phyloP scores from a whole-genome alignment of 2,113 vertebrate genomes.

The Saccopteryx bilineata region DNA sequence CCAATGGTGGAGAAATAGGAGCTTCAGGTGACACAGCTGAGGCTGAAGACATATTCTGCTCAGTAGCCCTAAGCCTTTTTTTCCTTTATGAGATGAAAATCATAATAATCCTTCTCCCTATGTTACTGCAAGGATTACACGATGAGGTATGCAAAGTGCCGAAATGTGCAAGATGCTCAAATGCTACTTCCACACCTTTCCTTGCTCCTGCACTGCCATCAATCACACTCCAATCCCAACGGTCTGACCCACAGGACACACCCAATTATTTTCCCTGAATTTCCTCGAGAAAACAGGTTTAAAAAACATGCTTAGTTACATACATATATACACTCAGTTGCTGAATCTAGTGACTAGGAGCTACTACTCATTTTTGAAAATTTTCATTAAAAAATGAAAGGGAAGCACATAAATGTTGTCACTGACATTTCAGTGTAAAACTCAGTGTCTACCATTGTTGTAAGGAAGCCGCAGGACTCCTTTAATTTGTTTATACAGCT shows the following conservation, averaged over 20 bases:
- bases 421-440: neutral
- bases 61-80: neutral
- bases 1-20: neutral
- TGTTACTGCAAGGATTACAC: neutral
- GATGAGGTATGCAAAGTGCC: neutral
- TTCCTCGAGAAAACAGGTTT: neutral
- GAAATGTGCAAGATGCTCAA: neutral
- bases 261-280: neutral
- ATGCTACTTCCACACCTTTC: neutral
- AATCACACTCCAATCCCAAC: neutral
- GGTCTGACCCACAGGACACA: neutral
- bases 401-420: neutral
- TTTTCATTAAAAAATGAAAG: neutral
- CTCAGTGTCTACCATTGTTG: neutral
- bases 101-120: neutral
- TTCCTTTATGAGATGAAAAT: constrained; percentile 43
- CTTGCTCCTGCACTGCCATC: neutral
- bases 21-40: neutral
- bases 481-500: neutral
- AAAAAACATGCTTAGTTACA: neutral
- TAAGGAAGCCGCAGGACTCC: neutral
- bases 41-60: neutral
- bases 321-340: neutral
- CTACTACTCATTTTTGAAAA: neutral
- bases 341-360: neutral